Conservation (phyloP, 2,888 invertebrate genomes). For the Epicampocera succincta region DNA sequence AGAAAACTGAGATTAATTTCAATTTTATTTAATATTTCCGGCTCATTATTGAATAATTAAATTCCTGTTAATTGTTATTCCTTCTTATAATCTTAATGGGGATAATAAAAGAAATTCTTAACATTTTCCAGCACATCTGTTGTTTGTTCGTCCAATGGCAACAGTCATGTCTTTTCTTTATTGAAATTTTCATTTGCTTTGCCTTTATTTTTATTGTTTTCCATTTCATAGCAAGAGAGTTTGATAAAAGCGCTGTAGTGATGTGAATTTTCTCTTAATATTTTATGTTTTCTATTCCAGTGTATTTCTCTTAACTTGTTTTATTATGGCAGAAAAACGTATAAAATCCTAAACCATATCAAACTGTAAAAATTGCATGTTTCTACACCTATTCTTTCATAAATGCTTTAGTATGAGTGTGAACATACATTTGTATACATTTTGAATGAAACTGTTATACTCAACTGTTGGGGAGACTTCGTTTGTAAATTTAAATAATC, state of each 20-base stretch:
- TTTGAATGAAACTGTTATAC: too few species aligned
- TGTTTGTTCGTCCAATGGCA: neutral
- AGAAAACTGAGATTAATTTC: constrained; percentile 60
- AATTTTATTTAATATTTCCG: constrained; percentile 58
- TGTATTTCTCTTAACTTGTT: too few species aligned
- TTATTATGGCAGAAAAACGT: too few species aligned
- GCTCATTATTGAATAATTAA: constrained; percentile 42
- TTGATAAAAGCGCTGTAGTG: neutral
- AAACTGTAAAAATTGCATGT: too few species aligned
- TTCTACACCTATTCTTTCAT: too few species aligned
- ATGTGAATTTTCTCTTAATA: constrained; percentile 3
- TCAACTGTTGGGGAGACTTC: too few species aligned
- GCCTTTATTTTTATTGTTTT: neutral
- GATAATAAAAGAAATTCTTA: constrained; percentile 2
- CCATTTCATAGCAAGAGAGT: constrained; percentile 11
- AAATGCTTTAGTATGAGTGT: too few species aligned
- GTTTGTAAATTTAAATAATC: too few species aligned
- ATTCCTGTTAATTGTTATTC: constrained; percentile 20
- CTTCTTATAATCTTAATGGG: neutral
- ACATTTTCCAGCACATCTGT: constrained; percentile 2
- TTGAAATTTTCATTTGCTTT: too few species aligned
- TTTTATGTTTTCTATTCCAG: neutral
- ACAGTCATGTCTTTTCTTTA: constrained; percentile 21
- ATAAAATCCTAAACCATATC: too few species aligned
- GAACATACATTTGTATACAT: too few species aligned